A percentile compares a stretch with the other conserved stretches of the same genome.
Evolutionary conservation across 2,113 vertebrate species (phyloP).

Genomic region (Thoracochromis brauschi): DNA sequence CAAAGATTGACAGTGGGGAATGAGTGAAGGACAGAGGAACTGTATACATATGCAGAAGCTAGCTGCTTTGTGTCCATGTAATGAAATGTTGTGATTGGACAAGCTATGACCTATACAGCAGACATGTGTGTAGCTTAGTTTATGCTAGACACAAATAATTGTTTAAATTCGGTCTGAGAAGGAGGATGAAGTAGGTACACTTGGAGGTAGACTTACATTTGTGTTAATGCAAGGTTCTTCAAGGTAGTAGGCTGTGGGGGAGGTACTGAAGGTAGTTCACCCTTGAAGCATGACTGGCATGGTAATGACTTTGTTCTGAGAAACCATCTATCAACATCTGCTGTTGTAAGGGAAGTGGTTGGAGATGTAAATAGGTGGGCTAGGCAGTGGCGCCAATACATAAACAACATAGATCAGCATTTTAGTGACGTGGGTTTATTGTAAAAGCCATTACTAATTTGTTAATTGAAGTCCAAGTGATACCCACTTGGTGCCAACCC

Average conservation of each 20-base stretch:
- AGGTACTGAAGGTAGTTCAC: background rate
- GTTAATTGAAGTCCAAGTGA: background rate
- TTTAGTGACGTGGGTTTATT: background rate
- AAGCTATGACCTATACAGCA: background rate
- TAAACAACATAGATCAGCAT: background rate
- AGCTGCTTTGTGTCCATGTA: background rate
- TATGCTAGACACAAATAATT: background rate
- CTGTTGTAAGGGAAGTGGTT: background rate
- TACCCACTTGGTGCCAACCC: background rate
- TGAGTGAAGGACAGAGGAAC: background rate
- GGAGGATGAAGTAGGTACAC: background rate
- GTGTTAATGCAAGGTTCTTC: background rate
- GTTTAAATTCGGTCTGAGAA: background rate
- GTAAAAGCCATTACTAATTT: background rate
- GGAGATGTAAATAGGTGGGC: background rate
- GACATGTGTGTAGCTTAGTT: background rate
- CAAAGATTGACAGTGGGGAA: background rate
- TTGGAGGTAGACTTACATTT: background rate
- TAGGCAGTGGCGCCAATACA: background rate
- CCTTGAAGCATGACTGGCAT: slow-evolving; percentile 62
- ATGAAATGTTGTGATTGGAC: background rate
- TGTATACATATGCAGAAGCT: background rate
- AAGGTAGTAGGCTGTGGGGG: background rate
- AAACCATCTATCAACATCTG: slow-evolving; percentile 32
- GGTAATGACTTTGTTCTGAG: slow-evolving; percentile 32